Evolutionary conservation across 2,888 invertebrate species (phyloP), one percentile per base, ranked within the genome.

Genomic region (Petrolisthes manimaculis): DNA sequence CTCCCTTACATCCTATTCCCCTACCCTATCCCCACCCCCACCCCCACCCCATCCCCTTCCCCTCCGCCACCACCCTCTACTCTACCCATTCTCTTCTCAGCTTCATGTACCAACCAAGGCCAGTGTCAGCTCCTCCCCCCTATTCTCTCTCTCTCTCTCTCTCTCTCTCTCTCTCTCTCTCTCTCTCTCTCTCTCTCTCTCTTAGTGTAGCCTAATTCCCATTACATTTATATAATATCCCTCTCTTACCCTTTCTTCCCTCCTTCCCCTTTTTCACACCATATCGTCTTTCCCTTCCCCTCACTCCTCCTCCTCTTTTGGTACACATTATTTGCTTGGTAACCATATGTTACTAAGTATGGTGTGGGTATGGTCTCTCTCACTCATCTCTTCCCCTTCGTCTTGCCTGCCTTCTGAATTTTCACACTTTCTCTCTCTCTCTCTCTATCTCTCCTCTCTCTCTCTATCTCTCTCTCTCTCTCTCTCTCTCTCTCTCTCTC

Each of bases 81-180:
- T 71, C 21, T 21, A 71, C n/a, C 5, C 4, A 4, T n/a, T n/a
- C n/a, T n/a, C n/a, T n/a, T n/a, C n/a, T n/a, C n/a, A n/a, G n/a
- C n/a, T n/a, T n/a, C n/a, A n/a, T n/a, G n/a, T n/a, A n/a, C n/a
- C n/a, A n/a, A n/a, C n/a, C n/a, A n/a, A n/a, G n/a, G n/a, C n/a
- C 12, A 6, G 12, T 71, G 14, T 18, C 21, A 71, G 1, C 24
- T 6, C 24, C 71, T 71, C 71, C 24, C 71, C 24, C 71, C 51
- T 18, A 37, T 51, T 77, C 77, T 77, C 77, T 51, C 77, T 77
- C 77, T 77, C 77, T 37, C 51, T 21, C 51, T 77, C 77, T 77
- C 77, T 77, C 77, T 77, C 77, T 51, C 51, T 77, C 77, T 77
- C 77, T 77, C 77, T 77, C 51, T 77, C 77, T 77, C 51, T 51